phyloP scores from a whole-genome alignment of 2,797 vertebrate genomes.

The Acipenser ruthenus region DNA sequence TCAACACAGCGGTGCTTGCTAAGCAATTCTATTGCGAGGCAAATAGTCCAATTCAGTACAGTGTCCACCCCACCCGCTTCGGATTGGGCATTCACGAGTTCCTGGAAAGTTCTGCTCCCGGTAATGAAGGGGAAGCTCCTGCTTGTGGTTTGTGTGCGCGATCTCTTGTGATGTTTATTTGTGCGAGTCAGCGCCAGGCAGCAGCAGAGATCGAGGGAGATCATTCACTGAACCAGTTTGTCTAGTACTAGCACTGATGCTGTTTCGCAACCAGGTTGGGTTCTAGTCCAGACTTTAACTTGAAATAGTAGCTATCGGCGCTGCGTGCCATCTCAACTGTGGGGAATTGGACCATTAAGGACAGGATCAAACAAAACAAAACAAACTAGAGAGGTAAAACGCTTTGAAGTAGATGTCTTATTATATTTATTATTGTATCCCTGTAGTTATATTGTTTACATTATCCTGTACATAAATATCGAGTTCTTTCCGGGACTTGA shows the following conservation, averaged over 20 bases:
- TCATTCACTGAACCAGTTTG: neutral
- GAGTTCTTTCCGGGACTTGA: no score
- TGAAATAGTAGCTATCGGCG: neutral
- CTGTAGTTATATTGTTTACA: no score
- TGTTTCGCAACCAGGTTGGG: neutral
- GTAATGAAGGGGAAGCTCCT: neutral
- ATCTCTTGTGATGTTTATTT: neutral
- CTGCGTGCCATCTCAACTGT: neutral
- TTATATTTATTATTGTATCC: neutral
- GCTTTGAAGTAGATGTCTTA: neutral
- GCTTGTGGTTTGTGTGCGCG: neutral
- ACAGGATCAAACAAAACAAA: neutral
- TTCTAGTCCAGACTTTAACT: neutral
- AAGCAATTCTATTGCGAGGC: no score
- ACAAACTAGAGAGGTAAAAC: neutral
- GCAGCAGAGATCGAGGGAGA: neutral
- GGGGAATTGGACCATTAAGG: neutral
- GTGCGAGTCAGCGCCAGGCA: neutral
- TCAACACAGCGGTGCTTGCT: no score
- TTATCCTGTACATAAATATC: no score
- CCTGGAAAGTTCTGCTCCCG: neutral
- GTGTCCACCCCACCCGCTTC: neutral
- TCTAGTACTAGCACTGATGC: neutral
- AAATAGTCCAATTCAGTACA: neutral
- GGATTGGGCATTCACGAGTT: neutral